Evolutionary conservation across 92 coral and sea anemone genomes (phyloP), one percentile per base, ranked within the genome.

Genomic region (Heteractis magnifica): DNA sequence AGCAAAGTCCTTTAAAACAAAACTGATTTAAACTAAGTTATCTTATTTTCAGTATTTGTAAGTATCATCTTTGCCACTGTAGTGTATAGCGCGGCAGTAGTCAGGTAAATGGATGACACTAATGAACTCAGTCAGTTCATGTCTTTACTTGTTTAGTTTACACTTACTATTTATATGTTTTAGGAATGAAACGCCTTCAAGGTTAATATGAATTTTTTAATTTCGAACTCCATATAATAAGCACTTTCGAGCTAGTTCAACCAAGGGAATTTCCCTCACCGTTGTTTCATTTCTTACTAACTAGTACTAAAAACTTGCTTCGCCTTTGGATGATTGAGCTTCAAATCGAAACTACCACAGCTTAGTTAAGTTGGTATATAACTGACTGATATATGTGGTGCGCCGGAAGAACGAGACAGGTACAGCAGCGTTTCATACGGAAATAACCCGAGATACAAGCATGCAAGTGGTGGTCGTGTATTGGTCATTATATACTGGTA

Each of bases 351-450:
- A 68, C 73, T 14, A 4, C 65, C 1, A n/a, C 10, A 62, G 70
- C 23, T 62, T 34, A 34, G 44, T 34, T 53, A 53, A 53, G 58
- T 53, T 12, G 58, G 10, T 53, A 68, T 68, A 68, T 20, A 68
- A 68, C 73, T 68, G 73, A 13, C 23, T 68, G 73, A 8, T 20
- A 68, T 41, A 23, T 68, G 73, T 15, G 13, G 14, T 68, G 18
- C 13, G 49, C 73, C 73, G 73, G 73, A 68, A 68, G 48, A 68
- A 5, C 23, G 23, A 5, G 21, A 10, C 73, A 10, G 73, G 26
- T 26, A 20, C 73, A 68, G 73, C 73, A 68, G 9, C 73, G 73
- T 68, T 23, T 68, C 73, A 68, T 68, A 11, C 73, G 73, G 73
- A 68, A 68, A 68, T 26, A 68, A 68, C 49, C 73, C 3, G 10